Evolutionary conservation across 2,888 invertebrate genomes (phyloP).

Genomic region (Ennomos quercinarius): DNA sequence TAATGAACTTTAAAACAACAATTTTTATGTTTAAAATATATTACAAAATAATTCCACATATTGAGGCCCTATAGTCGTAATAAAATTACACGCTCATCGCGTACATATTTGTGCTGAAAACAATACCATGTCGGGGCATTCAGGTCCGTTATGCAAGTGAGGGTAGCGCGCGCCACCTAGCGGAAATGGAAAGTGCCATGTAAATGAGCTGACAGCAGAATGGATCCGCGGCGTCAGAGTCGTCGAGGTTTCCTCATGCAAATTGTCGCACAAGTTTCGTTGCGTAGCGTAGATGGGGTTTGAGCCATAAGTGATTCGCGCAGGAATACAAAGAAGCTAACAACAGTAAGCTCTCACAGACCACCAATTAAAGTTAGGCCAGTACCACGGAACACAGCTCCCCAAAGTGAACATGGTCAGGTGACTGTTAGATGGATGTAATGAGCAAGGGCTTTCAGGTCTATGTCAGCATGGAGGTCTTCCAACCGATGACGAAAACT

Average conservation of each 20-base stretch:
- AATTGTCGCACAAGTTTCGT: slow-evolving; percentile 53
- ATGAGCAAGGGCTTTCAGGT: too few relatives aligned
- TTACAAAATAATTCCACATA: not conserved
- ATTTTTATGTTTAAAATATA: too few relatives aligned
- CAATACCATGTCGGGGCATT: slow-evolving; percentile 27
- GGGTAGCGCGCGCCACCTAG: slow-evolving; percentile 62
- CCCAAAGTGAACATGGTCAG: too few relatives aligned
- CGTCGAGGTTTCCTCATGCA: slow-evolving; percentile 63
- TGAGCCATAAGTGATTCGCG: slow-evolving; percentile 26
- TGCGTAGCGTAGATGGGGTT: slow-evolving; percentile 26
- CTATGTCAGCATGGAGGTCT: too few relatives aligned
- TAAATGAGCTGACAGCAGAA: slow-evolving; percentile 64
- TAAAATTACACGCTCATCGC: slow-evolving; percentile 13
- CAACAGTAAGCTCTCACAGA: too few relatives aligned
- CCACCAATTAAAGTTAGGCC: too few relatives aligned
- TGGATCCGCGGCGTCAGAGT: slow-evolving; percentile 47
- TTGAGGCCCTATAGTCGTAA: slow-evolving; percentile 1
- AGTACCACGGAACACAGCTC: too few relatives aligned
- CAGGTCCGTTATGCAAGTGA: slow-evolving; percentile 52
- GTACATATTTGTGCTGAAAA: slow-evolving; percentile 18
- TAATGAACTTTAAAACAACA: too few relatives aligned
- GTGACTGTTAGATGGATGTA: not conserved
- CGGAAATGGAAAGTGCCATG: slow-evolving; percentile 77
- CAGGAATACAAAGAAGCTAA: too few relatives aligned
- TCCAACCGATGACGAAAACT: too few relatives aligned